phyloP scores from a whole-genome alignment of 2,797 vertebrate species.

The Lithobates sylvaticus region DNA sequence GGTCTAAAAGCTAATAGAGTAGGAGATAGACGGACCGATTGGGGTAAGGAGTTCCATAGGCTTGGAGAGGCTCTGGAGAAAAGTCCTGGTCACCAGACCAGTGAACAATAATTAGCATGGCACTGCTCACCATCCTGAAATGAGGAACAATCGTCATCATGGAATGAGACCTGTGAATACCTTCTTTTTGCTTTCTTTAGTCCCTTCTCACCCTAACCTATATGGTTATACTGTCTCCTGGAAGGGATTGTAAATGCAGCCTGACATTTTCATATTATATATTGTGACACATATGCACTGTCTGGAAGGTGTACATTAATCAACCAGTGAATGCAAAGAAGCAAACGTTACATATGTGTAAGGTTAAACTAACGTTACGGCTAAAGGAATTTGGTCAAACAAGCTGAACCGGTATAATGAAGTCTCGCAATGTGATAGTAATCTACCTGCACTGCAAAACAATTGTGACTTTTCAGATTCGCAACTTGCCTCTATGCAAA shows the following conservation, averaged over 20 bases:
- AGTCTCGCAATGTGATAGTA: not conserved
- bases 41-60: no score
- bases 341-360: not conserved
- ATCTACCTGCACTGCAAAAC: not conserved
- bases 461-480: not conserved
- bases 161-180: no score
- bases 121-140: no score
- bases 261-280: not conserved
- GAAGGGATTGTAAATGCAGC: not conserved
- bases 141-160: no score
- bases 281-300: not conserved
- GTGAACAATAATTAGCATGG: no score
- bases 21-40: no score
- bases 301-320: not conserved
- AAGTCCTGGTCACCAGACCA: no score
- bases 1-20: no score
- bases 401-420: not conserved
- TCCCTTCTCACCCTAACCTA: no score
- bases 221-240: not conserved
- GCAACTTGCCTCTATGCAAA: not conserved
- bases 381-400: conserved; percentile 40
- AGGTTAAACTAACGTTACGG: not conserved
- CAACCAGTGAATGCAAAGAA: not conserved
- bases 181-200: no score
- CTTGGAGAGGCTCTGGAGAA: no score